phyloP scores from a whole-genome alignment of 2,113 vertebrate genomes.

The Callorhinus ursinus region DNA sequence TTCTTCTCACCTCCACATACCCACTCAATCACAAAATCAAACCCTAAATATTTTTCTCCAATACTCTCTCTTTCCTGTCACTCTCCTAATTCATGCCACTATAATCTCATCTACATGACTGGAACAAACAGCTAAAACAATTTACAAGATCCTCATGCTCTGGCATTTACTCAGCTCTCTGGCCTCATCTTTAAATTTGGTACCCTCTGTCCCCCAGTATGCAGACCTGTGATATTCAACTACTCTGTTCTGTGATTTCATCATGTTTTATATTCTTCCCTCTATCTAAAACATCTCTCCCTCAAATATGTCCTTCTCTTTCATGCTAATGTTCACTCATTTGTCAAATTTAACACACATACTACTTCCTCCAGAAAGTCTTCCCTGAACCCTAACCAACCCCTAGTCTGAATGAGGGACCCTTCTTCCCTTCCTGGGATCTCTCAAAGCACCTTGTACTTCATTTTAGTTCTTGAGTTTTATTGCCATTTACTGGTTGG shows the following conservation, averaged over 20 bases:
- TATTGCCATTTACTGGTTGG: neutral
- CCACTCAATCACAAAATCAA: conserved; percentile 18
- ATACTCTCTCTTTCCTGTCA: neutral
- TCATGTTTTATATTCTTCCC: neutral
- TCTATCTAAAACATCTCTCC: neutral
- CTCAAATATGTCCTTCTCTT: neutral
- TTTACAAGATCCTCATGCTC: neutral
- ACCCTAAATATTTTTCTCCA: neutral
- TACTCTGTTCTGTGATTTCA: neutral
- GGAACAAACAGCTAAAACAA: neutral
- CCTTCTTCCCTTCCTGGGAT: neutral
- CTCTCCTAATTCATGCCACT: neutral
- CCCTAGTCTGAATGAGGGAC: neutral
- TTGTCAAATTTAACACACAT: neutral
- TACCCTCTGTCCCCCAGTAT: neutral
- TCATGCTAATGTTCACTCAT: neutral
- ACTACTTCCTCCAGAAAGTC: neutral
- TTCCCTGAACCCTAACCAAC: neutral
- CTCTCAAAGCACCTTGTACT: neutral
- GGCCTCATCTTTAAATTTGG: neutral
- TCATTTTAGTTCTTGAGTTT: conserved; percentile 5
- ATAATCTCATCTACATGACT: neutral
- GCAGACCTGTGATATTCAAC: neutral
- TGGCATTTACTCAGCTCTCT: neutral
- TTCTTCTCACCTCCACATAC: neutral